Base-by-base conservation (phyloP, 2,113 vertebrate genomes). In the Ceratotherium simum region DNA sequence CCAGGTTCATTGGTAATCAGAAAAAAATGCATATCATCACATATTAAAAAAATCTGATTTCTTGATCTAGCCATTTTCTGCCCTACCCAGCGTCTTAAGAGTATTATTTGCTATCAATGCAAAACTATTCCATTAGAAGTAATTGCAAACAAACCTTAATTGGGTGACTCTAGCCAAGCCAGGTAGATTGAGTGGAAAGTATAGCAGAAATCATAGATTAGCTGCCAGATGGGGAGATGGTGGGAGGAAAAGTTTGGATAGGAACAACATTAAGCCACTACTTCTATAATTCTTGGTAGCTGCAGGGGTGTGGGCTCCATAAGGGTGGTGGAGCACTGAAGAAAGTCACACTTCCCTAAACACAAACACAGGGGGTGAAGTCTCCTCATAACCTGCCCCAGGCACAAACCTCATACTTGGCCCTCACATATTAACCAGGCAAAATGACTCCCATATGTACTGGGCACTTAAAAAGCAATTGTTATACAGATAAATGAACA, bases 241-340 rank as follows among this genome's bases (percentile, higher is more conserved):
- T 97, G 80, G 95, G 90, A 96, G 96, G 95, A 97, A 94, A 94
- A 90, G 83, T 75, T 86, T n/a, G 69, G 95, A 95, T 98, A 96
- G 90, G 86, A 98, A 97, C 86, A 96, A 96, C 93, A 94, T 62
- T 56, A 96, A 97, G 90, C 96, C 97, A 97, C 97, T 82, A 97
- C 96, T 96, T 97, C 97, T 98, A 95, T 95, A 98, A 96, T 98
- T 98, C 97, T 97, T 97, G 96, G 97, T 98, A 97, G 75, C 72
- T 92, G 75, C 92, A 96, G 96, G 97, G 98, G 96, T 97, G 98
- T 97, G 97, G 96, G 56, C 95, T 96, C 81, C 33, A 12, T 51
- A 48, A 83, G 97, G 70, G 95, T 91, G 96, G 97, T 81, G 75
- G 90, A 96, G 29, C 76, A 36, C 96, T 96, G 62, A 95, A 97